A percentile compares a stretch with the other conserved stretches of the same genome.
Conservation (phyloP, 2,797 vertebrate genomes). For the Harpagifer antarcticus region DNA sequence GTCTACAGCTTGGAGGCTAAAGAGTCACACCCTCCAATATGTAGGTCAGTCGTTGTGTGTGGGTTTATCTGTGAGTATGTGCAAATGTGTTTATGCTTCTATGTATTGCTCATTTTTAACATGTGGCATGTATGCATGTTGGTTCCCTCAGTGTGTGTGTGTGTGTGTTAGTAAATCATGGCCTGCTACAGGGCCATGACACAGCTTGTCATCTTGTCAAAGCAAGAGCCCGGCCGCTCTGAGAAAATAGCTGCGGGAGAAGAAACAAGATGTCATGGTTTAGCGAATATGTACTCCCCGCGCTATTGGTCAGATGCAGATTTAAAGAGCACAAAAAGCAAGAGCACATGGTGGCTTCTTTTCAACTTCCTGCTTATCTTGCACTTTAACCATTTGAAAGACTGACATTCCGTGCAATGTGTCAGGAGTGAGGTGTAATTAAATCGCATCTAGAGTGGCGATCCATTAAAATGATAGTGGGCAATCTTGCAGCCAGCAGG, state of each 20-base stretch:
- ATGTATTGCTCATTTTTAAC: conserved; percentile 16
- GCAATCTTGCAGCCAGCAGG: conserved; percentile 62
- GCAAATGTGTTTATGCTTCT: conserved; percentile 28
- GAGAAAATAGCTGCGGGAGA: conserved; percentile 63
- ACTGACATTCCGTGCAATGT: conserved; percentile 32
- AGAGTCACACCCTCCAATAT: conserved; percentile 34
- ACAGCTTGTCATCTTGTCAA: conserved; percentile 71
- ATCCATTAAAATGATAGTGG: conserved; percentile 73
- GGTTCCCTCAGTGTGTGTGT: conserved; percentile 21
- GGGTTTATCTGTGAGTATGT: background rate
- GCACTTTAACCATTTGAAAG: conserved; percentile 30
- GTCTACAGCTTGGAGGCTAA: conserved; percentile 40
- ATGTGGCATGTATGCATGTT: conserved; percentile 50
- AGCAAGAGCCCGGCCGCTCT: conserved; percentile 47
- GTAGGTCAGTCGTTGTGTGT: conserved; percentile 20
- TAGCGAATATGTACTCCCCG: conserved; percentile 56
- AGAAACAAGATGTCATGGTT: conserved; percentile 69
- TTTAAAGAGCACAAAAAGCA: conserved; percentile 26
- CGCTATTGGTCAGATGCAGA: conserved; percentile 37
- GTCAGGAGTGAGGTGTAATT: conserved; percentile 59
- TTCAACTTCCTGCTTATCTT: conserved; percentile 31
- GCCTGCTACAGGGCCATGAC: conserved; percentile 60
- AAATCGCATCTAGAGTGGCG: conserved; percentile 56
- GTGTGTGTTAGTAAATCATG: conserved; percentile 42
- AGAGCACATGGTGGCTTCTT: background rate